Percentiles rank a stretch among this genome's conserved stretches.
Conservation (phyloP, 2,797 vertebrate genomes). For the Heliangelus exortis region DNA sequence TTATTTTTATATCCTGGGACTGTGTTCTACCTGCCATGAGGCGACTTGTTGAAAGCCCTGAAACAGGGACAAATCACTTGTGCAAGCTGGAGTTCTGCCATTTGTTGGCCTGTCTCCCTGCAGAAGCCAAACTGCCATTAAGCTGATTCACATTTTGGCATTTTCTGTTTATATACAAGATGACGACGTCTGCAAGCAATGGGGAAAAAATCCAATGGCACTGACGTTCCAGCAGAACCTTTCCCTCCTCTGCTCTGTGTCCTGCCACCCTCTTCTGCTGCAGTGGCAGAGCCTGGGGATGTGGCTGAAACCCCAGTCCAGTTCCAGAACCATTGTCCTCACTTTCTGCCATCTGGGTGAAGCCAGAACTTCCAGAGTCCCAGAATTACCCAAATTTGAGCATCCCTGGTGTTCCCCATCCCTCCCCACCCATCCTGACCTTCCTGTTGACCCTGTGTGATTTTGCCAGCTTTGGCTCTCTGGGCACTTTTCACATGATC, state of each 20-base stretch:
- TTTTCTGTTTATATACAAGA: conserved; percentile 29
- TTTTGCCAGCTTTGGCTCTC: background rate
- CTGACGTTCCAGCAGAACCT: background rate
- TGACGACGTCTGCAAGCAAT: conserved; percentile 17
- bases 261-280: background rate
- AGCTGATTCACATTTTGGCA: conserved; percentile 46
- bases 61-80: background rate
- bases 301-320: accelerated
- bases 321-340: accelerated
- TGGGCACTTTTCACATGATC: background rate
- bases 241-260: background rate
- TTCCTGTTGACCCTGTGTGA: accelerated
- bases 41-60: background rate
- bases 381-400: background rate
- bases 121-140: background rate
- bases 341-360: accelerated
- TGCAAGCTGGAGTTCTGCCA: background rate
- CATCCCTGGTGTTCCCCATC: background rate
- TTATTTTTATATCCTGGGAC: background rate
- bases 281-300: accelerated
- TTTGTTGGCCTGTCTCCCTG: background rate
- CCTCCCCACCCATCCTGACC: background rate
- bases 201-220: background rate
- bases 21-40: background rate
- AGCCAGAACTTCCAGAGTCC: background rate